phyloP scores from a whole-genome alignment of 2,888 invertebrate species.

The Uropetala carovei region DNA sequence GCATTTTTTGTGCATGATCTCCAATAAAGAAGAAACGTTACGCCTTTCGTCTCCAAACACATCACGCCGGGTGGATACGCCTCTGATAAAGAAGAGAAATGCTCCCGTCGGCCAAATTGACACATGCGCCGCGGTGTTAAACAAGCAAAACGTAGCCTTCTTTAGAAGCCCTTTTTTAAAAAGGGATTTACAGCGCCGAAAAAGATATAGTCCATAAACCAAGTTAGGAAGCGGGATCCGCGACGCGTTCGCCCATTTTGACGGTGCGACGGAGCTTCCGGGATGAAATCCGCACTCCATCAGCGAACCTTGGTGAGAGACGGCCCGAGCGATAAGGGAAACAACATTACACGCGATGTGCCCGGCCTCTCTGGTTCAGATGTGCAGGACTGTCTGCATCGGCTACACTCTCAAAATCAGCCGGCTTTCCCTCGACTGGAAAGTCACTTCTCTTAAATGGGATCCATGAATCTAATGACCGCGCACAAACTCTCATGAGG shows the following conservation, averaged over 20 bases:
- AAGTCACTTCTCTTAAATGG: neutral
- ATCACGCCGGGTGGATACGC: neutral
- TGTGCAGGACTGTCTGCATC: neutral
- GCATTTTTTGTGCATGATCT: no score
- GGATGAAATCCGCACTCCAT: neutral
- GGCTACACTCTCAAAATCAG: neutral
- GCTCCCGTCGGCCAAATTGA: neutral
- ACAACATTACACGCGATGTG: neutral
- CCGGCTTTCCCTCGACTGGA: neutral
- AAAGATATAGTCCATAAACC: neutral
- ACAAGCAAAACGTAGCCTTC: neutral
- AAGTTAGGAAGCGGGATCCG: neutral
- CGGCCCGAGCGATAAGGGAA: constrained; percentile 12
- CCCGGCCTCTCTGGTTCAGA: neutral
- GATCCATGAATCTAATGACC: neutral
- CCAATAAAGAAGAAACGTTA: neutral
- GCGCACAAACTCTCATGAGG: neutral
- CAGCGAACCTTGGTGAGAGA: neutral
- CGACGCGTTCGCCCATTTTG: neutral
- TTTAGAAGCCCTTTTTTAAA: neutral
- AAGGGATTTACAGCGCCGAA: neutral
- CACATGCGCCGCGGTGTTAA: neutral
- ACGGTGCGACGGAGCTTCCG: neutral
- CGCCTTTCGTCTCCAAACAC: neutral
- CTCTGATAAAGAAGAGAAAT: neutral